Evolutionary conservation across 2,888 invertebrate species (phyloP).

Genomic region (Argyra leucocephala): DNA sequence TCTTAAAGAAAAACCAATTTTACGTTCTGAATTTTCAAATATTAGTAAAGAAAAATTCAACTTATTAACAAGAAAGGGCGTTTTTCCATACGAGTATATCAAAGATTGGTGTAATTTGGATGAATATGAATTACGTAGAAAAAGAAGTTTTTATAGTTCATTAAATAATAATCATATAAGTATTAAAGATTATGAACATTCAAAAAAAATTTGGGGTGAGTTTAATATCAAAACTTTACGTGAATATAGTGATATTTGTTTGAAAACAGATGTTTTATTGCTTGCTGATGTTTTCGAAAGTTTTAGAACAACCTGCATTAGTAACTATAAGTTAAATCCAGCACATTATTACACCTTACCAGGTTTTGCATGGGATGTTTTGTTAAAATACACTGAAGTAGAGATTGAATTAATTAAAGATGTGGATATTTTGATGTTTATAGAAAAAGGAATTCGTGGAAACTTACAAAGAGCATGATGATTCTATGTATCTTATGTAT

Average conservation of each 20-base stretch:
- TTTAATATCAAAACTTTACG: constrained; percentile 30
- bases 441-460: no score
- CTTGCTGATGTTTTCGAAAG: constrained; percentile 30
- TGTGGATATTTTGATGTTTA: constrained; percentile 15
- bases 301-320: constrained; percentile 10
- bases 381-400: constrained; percentile 27
- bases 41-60: neutral
- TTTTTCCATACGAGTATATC: constrained; percentile 16
- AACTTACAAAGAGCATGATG: neutral
- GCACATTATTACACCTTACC: no score
- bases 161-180: constrained; percentile 14
- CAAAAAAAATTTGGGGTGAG: constrained; percentile 30
- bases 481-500: constrained; percentile 16
- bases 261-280: constrained; percentile 35
- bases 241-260: constrained; percentile 31
- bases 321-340: no score
- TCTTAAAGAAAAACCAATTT: no score
- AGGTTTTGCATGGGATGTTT: constrained; percentile 29
- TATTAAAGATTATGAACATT: constrained; percentile 23
- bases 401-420: constrained; percentile 17
- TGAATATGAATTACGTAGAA: constrained; percentile 8
- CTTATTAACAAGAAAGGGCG: constrained; percentile 2
- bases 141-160: constrained; percentile 10
- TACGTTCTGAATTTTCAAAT: no score
- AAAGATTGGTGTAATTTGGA: constrained; percentile 7